Evolutionary conservation across 2,797 vertebrate genomes (phyloP), one percentile per base, ranked within the genome.

Genomic region (Yasuhikotakia modesta): DNA sequence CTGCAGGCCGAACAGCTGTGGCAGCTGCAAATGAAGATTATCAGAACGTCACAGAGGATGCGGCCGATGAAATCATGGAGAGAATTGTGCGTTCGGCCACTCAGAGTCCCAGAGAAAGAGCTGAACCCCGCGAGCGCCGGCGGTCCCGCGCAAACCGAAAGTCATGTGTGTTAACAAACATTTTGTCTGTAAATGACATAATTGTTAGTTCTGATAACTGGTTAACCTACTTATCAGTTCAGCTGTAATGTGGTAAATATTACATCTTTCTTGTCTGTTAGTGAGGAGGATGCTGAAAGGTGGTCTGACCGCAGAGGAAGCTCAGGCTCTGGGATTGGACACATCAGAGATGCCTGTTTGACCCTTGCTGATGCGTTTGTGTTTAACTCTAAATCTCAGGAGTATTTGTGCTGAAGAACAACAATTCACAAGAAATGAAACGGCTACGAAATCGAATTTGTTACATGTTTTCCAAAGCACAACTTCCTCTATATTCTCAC

Each of bases 61-160:
- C 94, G 0, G 96, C 96, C 0, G 97, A 98, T 14, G 97, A 98
- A 87, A 97, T 99, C 88, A 99, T 99, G 97, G 96, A 99, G 86
- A 95, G 95, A 16, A 98, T 98, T 0, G 96, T 99, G 27, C 95
- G 95, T 84, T 98, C 97, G 0, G 97, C 96, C 86, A 99, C 95
- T 39, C 96, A 97, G 90, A 94, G 94, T 87, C 95, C 96, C 79
- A 94, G 94, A 87, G 94, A 95, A 87, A 91, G 96, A 87, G 89
- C 91, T 0, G 94, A 96, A 86, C 96, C 95, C 8, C 89, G 96
- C 55, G 97, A 99, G 86, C 94, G 97, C 79, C 95, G 96, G 82
- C 91, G 97, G 24, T 98, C 96, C 66, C 93, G 97, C 30, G 95
- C 92, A 82, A 98, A 98, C 87, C 93, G 96, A 58, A 99, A 98